Evolutionary conservation across 2,113 vertebrate species (phyloP).

Genomic region (Leucopsar rothschildi): DNA sequence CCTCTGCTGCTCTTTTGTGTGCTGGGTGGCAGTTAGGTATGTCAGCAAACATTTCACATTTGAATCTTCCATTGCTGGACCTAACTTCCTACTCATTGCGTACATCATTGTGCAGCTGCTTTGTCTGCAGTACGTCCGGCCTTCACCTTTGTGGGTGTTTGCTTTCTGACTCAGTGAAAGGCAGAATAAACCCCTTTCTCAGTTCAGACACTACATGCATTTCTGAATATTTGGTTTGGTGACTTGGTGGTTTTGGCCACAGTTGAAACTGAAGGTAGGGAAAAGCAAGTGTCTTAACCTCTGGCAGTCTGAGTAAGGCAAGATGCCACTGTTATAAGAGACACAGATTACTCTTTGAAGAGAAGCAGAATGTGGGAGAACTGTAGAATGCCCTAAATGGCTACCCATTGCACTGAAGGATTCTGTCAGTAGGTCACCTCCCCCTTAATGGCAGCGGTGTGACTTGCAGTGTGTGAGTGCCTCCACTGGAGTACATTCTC

Average conservation of each 20-base stretch:
- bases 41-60: background rate
- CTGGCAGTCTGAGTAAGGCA: background rate
- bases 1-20: background rate
- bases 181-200: background rate
- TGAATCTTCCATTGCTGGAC: background rate
- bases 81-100: background rate
- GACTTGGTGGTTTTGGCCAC: accelerated
- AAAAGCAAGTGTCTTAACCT: background rate
- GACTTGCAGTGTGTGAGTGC: background rate
- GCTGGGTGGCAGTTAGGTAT: background rate
- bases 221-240: background rate
- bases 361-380: background rate
- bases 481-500: background rate
- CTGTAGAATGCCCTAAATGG: background rate
- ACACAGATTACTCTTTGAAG: background rate
- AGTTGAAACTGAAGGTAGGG: background rate
- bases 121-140: background rate
- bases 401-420: background rate
- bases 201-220: background rate
- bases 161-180: background rate
- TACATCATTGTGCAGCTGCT: background rate
- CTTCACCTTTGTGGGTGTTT: background rate
- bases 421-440: background rate
- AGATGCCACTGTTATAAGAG: background rate
- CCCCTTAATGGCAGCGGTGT: background rate